These are phyloP conservation scores for Carpatolechia fugitivella DNA, from an alignment of 2,888 invertebrate species.

Conservation along the genomic window DNA sequence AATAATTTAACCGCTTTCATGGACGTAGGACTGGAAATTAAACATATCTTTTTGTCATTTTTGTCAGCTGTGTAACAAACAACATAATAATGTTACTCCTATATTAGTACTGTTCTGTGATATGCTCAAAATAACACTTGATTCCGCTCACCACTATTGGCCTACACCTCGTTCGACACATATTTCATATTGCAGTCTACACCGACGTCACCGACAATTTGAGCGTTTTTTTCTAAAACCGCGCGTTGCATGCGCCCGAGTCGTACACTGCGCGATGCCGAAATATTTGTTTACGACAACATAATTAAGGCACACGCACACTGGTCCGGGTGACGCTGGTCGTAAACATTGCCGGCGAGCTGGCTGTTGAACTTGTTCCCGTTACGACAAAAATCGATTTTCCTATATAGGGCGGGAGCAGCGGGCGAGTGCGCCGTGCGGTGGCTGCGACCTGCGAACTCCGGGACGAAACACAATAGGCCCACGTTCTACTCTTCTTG, in stretches of 20 bases:
- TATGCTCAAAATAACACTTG: too few relatives aligned
- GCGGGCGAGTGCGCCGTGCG: too few relatives aligned
- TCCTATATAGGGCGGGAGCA: constrained; percentile 66
- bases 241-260: background rate
- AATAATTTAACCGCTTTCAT: too few relatives aligned
- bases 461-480: constrained; percentile 17
- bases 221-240: background rate
- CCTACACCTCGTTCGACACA: background rate
- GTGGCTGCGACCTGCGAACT: constrained; percentile 33
- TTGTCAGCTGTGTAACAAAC: too few relatives aligned
- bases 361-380: constrained; percentile 58
- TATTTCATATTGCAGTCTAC: background rate
- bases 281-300: constrained; percentile 7
- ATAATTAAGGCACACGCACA: constrained; percentile 2
- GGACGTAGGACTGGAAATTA: too few relatives aligned
- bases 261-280: background rate
- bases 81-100: too few relatives aligned
- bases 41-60: too few relatives aligned
- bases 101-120: too few relatives aligned
- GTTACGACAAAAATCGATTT: constrained; percentile 59
- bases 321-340: background rate
- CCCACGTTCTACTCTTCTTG: too few relatives aligned
- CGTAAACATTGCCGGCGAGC: constrained; percentile 10
- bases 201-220: too few relatives aligned
- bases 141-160: background rate